phyloP scores from a whole-genome alignment of 2,113 vertebrate genomes.

The Rhinolophus ferrumequinum region DNA sequence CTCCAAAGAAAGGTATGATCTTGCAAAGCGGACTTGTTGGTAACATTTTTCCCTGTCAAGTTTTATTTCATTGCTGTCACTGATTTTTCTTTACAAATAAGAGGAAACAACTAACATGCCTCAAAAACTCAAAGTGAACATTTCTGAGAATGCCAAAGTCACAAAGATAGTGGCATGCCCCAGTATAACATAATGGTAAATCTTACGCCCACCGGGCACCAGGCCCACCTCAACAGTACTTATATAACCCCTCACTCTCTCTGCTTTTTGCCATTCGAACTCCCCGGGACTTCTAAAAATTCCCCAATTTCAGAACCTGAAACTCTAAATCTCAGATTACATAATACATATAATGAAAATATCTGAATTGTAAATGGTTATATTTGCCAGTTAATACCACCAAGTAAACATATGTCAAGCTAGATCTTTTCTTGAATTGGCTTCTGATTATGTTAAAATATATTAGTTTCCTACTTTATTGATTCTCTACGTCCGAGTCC shows the following conservation, averaged over 20 bases:
- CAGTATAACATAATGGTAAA: background rate
- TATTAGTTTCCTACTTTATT: background rate
- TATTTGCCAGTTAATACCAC: background rate
- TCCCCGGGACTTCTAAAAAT: background rate
- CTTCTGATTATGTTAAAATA: background rate
- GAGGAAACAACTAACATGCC: background rate
- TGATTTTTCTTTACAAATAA: background rate
- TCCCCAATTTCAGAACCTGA: background rate
- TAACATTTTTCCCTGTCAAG: background rate
- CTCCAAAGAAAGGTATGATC: background rate
- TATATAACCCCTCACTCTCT: accelerated
- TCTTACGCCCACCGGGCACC: accelerated
- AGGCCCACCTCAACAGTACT: background rate
- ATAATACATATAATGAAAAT: background rate
- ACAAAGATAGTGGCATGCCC: background rate
- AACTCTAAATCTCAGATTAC: background rate
- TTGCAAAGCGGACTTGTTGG: background rate
- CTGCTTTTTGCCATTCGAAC: accelerated
- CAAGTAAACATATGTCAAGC: background rate
- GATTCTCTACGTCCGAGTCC: background rate
- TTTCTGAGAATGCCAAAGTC: background rate
- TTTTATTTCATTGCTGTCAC: background rate
- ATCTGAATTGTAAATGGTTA: background rate
- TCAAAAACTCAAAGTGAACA: background rate
- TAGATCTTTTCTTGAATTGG: background rate